These are phyloP conservation scores for Peucedramus taeniatus DNA, from an alignment of 2,113 vertebrate species.

Conservation along the genomic window DNA sequence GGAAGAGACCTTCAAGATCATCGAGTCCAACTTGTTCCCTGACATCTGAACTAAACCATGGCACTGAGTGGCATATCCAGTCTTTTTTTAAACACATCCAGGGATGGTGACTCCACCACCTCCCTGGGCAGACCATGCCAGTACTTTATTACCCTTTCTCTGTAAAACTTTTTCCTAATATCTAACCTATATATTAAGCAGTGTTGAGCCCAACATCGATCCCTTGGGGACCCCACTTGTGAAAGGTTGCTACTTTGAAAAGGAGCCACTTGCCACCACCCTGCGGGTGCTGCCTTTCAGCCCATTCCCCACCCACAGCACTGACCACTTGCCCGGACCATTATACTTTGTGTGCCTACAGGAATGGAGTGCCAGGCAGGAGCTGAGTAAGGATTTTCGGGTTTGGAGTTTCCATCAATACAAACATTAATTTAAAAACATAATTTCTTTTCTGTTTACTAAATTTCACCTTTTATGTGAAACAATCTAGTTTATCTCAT, in stretches of 20 bases:
- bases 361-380: background rate
- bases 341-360: fast-evolving
- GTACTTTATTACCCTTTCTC: no score
- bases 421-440: background rate
- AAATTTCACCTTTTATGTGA: background rate
- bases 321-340: background rate
- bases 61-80: no score
- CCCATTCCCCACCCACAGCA: background rate
- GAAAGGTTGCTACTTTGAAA: background rate
- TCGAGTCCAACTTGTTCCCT: no score
- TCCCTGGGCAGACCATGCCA: no score
- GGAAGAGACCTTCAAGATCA: no score
- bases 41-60: no score
- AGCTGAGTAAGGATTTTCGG: background rate
- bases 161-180: no score
- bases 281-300: background rate
- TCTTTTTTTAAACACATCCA: no score
- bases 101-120: no score
- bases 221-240: background rate
- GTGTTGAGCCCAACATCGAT: fast-evolving
- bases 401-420: background rate
- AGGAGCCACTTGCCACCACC: background rate
- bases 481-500: background rate
- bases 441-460: background rate
- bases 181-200: no score